Conservation (phyloP, 2,888 invertebrate genomes). For the Volucella inanis region DNA sequence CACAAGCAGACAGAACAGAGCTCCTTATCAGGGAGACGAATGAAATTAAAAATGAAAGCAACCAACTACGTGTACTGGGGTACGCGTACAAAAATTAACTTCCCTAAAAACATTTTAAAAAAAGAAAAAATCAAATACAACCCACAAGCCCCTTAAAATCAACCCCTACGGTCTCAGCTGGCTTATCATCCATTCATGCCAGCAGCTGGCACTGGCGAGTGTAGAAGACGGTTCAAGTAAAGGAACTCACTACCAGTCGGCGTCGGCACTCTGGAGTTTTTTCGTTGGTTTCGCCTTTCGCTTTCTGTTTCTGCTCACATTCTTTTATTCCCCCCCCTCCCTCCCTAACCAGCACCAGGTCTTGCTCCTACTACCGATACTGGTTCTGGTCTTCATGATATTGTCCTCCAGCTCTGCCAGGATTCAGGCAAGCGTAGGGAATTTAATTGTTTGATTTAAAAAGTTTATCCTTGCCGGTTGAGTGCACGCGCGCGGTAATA, state of each 20-base stretch:
- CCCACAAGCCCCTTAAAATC: neutral
- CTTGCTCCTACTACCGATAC: neutral
- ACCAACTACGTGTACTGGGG: neutral
- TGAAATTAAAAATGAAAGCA: constrained; percentile 59
- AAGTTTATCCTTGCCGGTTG: constrained; percentile 75
- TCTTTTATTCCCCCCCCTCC: constrained; percentile 24
- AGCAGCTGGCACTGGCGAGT: constrained; percentile 1
- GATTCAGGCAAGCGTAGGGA: constrained; percentile 75
- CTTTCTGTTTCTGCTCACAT: constrained; percentile 47
- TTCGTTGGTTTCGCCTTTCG: constrained; percentile 36
- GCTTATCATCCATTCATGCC: constrained; percentile 42
- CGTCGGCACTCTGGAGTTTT: constrained; percentile 26
- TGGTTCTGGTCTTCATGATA: neutral
- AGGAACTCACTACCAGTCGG: constrained; percentile 35
- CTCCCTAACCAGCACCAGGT: constrained; percentile 24
- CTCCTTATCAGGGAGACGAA: constrained; percentile 44
- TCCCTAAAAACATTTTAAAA: constrained; percentile 21
- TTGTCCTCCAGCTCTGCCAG: constrained; percentile 31
- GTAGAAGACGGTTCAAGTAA: constrained; percentile 45
- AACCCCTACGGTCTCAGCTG: neutral
- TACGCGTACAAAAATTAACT: constrained; percentile 63
- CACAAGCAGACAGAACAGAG: constrained; percentile 10
- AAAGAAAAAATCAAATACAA: neutral
- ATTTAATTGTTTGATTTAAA: constrained; percentile 77
- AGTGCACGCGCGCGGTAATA: constrained; percentile 74